Conservation (phyloP, 2,888 invertebrate species). For the Seladonia tumulorum region DNA sequence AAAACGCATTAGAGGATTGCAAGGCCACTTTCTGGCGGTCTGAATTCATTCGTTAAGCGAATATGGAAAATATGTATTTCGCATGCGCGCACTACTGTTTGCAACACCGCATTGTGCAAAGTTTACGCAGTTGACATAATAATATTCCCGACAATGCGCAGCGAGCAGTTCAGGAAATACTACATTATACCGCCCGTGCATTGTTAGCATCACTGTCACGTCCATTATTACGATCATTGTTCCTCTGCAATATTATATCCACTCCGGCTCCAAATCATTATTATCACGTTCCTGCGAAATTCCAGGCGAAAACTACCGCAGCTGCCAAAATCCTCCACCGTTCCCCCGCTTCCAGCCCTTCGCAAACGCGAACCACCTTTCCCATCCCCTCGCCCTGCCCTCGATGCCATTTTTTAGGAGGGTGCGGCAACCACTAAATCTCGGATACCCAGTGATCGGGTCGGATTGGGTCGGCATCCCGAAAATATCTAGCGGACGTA, state of each 20-base stretch:
- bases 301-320: not conserved
- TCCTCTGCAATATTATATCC: slow-evolving; percentile 37
- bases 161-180: slow-evolving; percentile 34
- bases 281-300: slow-evolving; percentile 1
- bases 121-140: slow-evolving; percentile 34
- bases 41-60: not conserved
- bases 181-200: slow-evolving; percentile 35
- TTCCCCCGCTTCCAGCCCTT: slow-evolving; percentile 19
- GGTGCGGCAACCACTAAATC: not conserved
- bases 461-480: not conserved
- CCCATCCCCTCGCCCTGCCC: not conserved
- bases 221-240: slow-evolving; percentile 49
- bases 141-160: slow-evolving; percentile 35
- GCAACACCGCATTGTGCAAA: slow-evolving; percentile 5
- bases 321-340: not conserved
- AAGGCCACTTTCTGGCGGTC: not conserved
- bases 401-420: slow-evolving; percentile 4
- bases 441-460: not conserved
- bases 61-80: not conserved
- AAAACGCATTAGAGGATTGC: not conserved
- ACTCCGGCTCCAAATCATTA: slow-evolving; percentile 17
- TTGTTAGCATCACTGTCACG: slow-evolving; percentile 48
- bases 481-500: not conserved
- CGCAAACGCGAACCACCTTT: not conserved
- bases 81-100: not conserved